Conservation (phyloP, 2,113 vertebrate species). For the Penelope pileata region DNA sequence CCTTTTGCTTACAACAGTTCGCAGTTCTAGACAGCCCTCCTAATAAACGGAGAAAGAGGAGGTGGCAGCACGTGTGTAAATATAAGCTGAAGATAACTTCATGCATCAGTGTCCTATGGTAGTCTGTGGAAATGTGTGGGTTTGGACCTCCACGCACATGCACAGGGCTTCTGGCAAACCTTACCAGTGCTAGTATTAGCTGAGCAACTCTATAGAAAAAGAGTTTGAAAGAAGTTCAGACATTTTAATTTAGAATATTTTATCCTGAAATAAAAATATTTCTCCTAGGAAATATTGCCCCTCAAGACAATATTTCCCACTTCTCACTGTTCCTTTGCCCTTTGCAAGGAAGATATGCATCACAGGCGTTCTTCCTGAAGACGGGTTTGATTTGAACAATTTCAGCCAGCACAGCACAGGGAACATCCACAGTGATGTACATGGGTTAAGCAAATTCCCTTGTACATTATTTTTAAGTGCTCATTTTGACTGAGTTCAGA, state of each 20-base stretch:
- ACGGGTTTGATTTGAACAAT: neutral
- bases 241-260: neutral
- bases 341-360: neutral
- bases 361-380: neutral
- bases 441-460: neutral
- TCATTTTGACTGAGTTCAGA: neutral
- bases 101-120: neutral
- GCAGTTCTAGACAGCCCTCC: neutral
- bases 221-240: neutral
- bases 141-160: neutral
- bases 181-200: neutral
- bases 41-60: neutral
- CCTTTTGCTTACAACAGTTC: neutral
- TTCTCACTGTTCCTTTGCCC: neutral
- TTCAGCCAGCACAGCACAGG: neutral
- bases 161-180: neutral
- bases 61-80: neutral
- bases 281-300: neutral
- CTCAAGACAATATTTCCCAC: neutral
- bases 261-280: neutral
- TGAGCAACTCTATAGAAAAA: neutral
- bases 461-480: neutral
- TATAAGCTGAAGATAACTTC: neutral
- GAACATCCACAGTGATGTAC: neutral
- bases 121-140: neutral